Evolutionary conservation across 2,113 vertebrate genomes (phyloP).

Genomic region (Picathartes gymnocephalus): DNA sequence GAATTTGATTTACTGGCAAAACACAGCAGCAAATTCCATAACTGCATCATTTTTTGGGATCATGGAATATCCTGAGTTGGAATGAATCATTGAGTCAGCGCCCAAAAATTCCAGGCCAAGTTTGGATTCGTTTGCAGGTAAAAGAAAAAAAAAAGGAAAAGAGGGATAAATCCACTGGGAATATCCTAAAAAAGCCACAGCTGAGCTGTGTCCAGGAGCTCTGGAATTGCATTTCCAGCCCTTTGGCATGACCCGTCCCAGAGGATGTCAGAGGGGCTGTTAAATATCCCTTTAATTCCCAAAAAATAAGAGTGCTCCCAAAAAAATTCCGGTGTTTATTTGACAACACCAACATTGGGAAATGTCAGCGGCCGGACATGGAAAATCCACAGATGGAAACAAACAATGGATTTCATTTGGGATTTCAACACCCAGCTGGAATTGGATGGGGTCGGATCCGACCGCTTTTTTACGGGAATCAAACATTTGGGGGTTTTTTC

Average conservation of each 20-base stretch:
- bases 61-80: neutral
- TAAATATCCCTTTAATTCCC: neutral
- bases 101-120: neutral
- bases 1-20: neutral
- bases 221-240: neutral
- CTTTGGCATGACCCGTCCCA: neutral
- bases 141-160: neutral
- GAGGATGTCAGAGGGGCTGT: neutral
- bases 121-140: rapidly evolving
- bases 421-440: neutral
- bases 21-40: neutral
- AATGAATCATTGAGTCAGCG: neutral
- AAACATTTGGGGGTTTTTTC: neutral
- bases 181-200: neutral
- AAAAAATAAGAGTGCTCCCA: rapidly evolving
- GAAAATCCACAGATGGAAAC: neutral
- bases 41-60: neutral
- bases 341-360: neutral
- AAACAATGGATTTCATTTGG: neutral
- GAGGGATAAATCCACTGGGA: neutral
- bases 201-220: neutral
- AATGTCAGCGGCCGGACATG: rapidly evolving
- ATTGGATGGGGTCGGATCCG: neutral
- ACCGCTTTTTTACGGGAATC: neutral
- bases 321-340: neutral